These are phyloP conservation scores for Callyntrura sp. DNA, from an alignment of 2,888 invertebrate species.

Conservation along the genomic window DNA sequence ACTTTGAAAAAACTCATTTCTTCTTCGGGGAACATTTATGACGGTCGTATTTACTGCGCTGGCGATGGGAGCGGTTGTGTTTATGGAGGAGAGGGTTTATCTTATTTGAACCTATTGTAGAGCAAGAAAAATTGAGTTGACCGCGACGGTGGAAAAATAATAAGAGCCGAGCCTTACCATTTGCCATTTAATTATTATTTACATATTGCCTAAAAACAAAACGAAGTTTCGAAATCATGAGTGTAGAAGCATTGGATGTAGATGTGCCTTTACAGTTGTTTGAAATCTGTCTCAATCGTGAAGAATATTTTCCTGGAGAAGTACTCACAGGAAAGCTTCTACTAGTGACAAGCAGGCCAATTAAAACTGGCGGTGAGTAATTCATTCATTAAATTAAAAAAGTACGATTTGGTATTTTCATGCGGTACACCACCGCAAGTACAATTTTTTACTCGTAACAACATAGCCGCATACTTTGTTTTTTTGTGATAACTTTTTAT, in stretches of 20 bases:
- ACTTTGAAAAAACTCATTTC: too few relatives aligned
- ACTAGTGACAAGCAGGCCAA: slow-evolving; percentile 88
- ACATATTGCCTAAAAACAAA: neutral
- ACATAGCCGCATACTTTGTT: too few relatives aligned
- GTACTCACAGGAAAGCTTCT: slow-evolving; percentile 88
- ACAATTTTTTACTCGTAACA: too few relatives aligned
- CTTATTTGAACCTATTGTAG: too few relatives aligned
- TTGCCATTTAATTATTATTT: neutral
- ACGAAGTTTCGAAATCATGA: neutral
- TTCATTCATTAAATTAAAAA: neutral
- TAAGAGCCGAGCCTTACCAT: neutral
- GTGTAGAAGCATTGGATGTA: neutral
- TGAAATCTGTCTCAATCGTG: slow-evolving; percentile 58
- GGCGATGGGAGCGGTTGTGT: too few relatives aligned
- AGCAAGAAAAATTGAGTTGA: too few relatives aligned
- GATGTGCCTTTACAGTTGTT: slow-evolving; percentile 45
- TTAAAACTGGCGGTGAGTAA: slow-evolving; percentile 89
- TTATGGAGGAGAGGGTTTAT: too few relatives aligned
- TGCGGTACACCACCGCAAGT: too few relatives aligned
- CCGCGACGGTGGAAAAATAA: too few relatives aligned
- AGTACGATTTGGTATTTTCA: too few relatives aligned
- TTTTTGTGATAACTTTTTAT: too few relatives aligned
- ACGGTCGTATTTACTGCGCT: neutral
- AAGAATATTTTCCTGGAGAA: slow-evolving; percentile 88
- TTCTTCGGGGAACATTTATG: too few relatives aligned